Evolutionary conservation across 2,888 invertebrate species (phyloP).

Genomic region (Aromia moschata): DNA sequence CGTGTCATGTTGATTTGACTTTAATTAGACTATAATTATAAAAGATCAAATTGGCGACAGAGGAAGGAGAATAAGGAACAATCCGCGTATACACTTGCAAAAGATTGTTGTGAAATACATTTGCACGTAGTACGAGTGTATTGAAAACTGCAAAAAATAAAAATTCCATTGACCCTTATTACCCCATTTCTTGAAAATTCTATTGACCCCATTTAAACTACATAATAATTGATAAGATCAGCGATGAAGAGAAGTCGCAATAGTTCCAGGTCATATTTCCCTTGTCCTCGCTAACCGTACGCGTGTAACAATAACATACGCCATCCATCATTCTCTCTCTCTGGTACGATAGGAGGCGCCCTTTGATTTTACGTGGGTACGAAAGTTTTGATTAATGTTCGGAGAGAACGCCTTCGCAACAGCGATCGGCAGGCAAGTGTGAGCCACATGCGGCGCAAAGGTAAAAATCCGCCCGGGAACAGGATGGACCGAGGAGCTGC

Average conservation of each 20-base stretch:
- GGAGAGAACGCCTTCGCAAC: slow-evolving; percentile 41
- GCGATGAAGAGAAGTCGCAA: not conserved
- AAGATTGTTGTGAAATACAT: too few species aligned
- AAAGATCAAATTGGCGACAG: slow-evolving; percentile 12
- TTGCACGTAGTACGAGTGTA: not conserved
- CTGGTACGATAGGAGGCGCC: slow-evolving; percentile 40
- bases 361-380: slow-evolving; percentile 41
- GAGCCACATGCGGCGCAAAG: slow-evolving; percentile 42
- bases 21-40: slow-evolving; percentile 13
- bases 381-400: slow-evolving; percentile 43
- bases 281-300: slow-evolving; percentile 32
- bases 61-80: slow-evolving; percentile 7
- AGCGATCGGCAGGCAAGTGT: slow-evolving; percentile 40
- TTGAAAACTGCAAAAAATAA: not conserved
- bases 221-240: slow-evolving; percentile 7
- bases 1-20: slow-evolving; percentile 1
- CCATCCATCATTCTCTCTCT: slow-evolving; percentile 39
- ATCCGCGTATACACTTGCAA: not conserved
- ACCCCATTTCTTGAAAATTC: too few species aligned
- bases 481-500: slow-evolving; percentile 40
- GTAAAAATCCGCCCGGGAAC: slow-evolving; percentile 33
- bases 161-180: too few species aligned
- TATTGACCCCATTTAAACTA: too few species aligned
- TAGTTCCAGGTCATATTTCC: slow-evolving; percentile 28
- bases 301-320: slow-evolving; percentile 40